These are phyloP conservation scores for Coranthus polyacanthus DNA, from an alignment of 2,797 vertebrate genomes.

Conservation along the genomic window DNA sequence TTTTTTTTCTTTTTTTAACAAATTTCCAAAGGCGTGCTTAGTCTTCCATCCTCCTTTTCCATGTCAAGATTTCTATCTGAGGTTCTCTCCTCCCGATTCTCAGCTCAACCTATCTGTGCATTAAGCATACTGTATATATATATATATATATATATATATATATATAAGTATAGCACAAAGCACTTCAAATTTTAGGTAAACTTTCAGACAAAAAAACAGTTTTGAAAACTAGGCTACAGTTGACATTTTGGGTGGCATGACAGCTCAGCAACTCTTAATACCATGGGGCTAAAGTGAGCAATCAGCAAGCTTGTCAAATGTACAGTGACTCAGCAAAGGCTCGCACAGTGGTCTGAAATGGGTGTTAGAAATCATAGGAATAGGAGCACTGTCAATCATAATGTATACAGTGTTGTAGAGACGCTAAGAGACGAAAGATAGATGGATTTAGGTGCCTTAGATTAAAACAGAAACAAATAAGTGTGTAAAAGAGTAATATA, in stretches of 20 bases:
- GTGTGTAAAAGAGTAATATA: not conserved
- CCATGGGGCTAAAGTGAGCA: conserved; percentile 8
- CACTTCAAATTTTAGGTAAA: too few relatives aligned
- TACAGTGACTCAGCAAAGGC: conserved; percentile 8
- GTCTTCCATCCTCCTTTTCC: not conserved
- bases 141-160: too few relatives aligned
- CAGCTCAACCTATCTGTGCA: not conserved
- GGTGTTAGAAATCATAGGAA: not conserved
- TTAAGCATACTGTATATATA: too few relatives aligned
- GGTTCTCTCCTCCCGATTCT: too few relatives aligned
- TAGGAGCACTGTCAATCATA: not conserved
- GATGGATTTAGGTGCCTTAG: not conserved
- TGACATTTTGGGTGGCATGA: not conserved
- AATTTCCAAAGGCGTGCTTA: conserved; percentile 12
- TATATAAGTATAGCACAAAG: too few relatives aligned
- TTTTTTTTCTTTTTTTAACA: conserved; percentile 4
- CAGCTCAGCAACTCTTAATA: conserved; percentile 14
- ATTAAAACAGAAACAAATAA: not conserved
- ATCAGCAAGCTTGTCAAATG: conserved; percentile 11
- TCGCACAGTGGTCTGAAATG: not conserved
- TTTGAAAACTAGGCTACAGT: not conserved
- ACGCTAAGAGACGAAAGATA: not conserved
- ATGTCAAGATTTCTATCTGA: not conserved
- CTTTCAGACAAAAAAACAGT: too few relatives aligned
- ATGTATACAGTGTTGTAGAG: not conserved